Conservation (phyloP, 1,140 invertebrate genomes). For the Grapholita molesta region DNA sequence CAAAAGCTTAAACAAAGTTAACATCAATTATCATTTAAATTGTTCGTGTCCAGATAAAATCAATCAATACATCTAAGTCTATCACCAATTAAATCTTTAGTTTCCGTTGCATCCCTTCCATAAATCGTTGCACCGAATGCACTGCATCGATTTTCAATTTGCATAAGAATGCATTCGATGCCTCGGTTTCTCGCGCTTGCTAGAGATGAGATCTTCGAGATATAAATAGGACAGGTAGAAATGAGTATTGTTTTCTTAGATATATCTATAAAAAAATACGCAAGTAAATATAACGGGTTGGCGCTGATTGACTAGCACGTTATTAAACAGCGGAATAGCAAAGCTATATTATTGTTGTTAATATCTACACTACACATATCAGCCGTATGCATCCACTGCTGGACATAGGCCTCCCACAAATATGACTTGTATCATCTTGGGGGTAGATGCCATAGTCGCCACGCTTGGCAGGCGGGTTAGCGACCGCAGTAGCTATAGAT, state of each 20-base stretch:
- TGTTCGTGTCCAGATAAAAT: neutral
- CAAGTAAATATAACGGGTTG: too few relatives aligned
- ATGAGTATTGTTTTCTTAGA: neutral
- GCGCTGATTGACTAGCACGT: too few relatives aligned
- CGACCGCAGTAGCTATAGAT: too few relatives aligned
- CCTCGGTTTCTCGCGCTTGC: neutral
- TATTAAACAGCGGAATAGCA: too few relatives aligned
- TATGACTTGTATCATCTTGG: too few relatives aligned
- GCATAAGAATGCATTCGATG: neutral
- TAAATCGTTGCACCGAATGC: neutral
- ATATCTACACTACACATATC: too few relatives aligned
- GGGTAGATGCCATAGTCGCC: too few relatives aligned
- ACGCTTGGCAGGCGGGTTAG: too few relatives aligned
- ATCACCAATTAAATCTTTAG: neutral
- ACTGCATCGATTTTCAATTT: neutral
- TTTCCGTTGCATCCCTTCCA: neutral
- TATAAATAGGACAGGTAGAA: neutral
- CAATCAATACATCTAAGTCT: neutral
- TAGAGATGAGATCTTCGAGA: neutral
- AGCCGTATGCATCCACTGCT: too few relatives aligned
- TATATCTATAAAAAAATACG: too few relatives aligned
- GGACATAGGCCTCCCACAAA: too few relatives aligned
- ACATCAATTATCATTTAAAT: neutral
- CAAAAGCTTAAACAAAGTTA: neutral
- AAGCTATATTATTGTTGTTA: too few relatives aligned